Percentiles rank a stretch among this genome's conserved stretches.
phyloP scores from a whole-genome alignment of 2,888 invertebrate species.

The Thysanoteuthis rhombus region DNA sequence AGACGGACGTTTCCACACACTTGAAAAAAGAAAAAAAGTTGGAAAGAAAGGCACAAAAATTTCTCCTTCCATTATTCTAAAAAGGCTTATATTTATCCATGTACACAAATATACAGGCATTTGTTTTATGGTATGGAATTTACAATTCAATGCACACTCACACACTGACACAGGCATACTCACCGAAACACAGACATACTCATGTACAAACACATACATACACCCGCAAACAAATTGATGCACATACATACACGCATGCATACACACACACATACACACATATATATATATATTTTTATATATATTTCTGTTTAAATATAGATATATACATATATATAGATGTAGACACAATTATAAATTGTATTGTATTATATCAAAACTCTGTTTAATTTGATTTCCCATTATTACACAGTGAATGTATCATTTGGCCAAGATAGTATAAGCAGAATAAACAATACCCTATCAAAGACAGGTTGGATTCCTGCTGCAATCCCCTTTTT shows the following conservation, averaged over 20 bases:
- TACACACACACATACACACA: background rate
- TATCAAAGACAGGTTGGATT: too few species aligned
- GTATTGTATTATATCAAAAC: too few species aligned
- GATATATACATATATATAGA: slow-evolving; percentile 1
- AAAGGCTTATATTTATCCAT: background rate
- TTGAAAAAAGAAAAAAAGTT: background rate
- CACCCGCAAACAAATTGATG: too few species aligned
- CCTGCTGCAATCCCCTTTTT: too few species aligned
- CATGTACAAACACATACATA: too few species aligned
- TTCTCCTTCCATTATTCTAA: background rate
- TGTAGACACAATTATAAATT: background rate
- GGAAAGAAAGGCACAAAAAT: background rate
- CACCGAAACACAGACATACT: too few species aligned
- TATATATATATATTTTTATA: background rate
- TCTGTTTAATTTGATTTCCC: too few species aligned
- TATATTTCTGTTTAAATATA: too few species aligned
- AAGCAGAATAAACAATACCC: too few species aligned
- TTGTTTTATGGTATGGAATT: background rate
- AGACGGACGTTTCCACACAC: background rate
- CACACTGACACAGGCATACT: background rate
- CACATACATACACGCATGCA: background rate
- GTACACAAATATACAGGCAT: background rate
- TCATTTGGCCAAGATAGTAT: too few species aligned
- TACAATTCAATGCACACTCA: background rate
- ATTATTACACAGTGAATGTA: too few species aligned